Evolutionary conservation across 2,888 invertebrate genomes (phyloP).

Genomic region (Drosophila paramelanica): DNA sequence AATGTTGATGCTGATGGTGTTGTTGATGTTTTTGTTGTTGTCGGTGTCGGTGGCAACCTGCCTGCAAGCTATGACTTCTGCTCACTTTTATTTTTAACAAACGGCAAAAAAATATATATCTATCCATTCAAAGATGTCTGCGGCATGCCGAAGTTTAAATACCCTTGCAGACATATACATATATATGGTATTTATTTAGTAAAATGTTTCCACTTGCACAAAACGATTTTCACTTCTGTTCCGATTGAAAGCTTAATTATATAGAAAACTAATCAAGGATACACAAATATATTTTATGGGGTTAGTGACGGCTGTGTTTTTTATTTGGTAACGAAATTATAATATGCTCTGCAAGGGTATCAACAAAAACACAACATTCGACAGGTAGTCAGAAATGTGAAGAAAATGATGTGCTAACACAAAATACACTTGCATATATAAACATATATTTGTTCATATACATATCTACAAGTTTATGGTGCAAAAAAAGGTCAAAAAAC

Average conservation of each 20-base stretch:
- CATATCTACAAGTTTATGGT: slow-evolving; percentile 55
- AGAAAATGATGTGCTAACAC: slow-evolving; percentile 76
- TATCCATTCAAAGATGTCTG: not conserved
- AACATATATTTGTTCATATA: slow-evolving; percentile 20
- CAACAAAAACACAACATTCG: slow-evolving; percentile 52
- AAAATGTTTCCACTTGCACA: no score
- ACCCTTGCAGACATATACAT: not conserved
- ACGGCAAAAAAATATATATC: slow-evolving; percentile 29
- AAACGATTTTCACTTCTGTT: no score
- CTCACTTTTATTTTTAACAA: slow-evolving; percentile 79
- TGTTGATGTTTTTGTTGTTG: slow-evolving; percentile 11
- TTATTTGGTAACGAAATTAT: no score
- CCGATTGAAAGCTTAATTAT: no score
- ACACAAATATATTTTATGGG: no score
- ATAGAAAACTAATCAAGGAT: no score
- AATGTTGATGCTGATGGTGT: slow-evolving; percentile 37
- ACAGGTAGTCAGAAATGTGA: slow-evolving; percentile 70
- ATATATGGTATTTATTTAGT: no score
- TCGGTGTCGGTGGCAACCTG: slow-evolving; percentile 33
- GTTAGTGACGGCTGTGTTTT: no score
- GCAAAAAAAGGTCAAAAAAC: slow-evolving; percentile 62
- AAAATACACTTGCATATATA: slow-evolving; percentile 21
- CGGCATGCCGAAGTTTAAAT: not conserved
- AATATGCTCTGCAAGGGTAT: not conserved
- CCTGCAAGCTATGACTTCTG: slow-evolving; percentile 58